Conservation (phyloP, 2,113 vertebrate species). For the Morone saxatilis region DNA sequence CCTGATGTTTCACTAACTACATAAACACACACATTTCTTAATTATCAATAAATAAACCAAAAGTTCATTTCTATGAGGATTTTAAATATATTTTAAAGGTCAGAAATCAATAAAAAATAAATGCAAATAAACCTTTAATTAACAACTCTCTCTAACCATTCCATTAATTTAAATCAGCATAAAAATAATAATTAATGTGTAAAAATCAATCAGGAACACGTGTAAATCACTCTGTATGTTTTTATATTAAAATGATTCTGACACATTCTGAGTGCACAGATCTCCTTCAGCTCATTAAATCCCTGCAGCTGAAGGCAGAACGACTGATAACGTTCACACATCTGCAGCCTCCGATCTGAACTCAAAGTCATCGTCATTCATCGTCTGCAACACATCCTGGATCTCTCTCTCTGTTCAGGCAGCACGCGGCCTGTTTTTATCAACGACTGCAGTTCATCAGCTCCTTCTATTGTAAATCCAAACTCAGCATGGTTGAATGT, state of each 20-base stretch:
- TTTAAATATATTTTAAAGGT: neutral
- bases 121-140: too few relatives aligned
- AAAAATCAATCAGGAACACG: too few relatives aligned
- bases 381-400: too few relatives aligned
- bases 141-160: too few relatives aligned
- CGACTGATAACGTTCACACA: neutral
- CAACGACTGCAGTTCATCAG: neutral
- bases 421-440: neutral
- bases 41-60: conserved; percentile 22
- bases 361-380: too few relatives aligned
- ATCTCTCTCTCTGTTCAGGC: too few relatives aligned
- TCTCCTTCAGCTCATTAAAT: neutral
- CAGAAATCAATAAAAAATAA: neutral
- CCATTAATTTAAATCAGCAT: too few relatives aligned
- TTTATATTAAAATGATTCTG: too few relatives aligned
- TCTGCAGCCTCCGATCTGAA: neutral
- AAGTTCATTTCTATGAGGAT: neutral
- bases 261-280: too few relatives aligned
- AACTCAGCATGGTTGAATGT: conserved; percentile 86
- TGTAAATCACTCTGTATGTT: too few relatives aligned
- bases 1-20: neutral
- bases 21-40: neutral
- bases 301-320: neutral
- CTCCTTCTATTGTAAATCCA: conserved; percentile 70
- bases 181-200: too few relatives aligned